These are phyloP conservation scores for Dendronephthya gigantea DNA, from an alignment of 64 coral and sea anemone species.

Conservation along the genomic window DNA sequence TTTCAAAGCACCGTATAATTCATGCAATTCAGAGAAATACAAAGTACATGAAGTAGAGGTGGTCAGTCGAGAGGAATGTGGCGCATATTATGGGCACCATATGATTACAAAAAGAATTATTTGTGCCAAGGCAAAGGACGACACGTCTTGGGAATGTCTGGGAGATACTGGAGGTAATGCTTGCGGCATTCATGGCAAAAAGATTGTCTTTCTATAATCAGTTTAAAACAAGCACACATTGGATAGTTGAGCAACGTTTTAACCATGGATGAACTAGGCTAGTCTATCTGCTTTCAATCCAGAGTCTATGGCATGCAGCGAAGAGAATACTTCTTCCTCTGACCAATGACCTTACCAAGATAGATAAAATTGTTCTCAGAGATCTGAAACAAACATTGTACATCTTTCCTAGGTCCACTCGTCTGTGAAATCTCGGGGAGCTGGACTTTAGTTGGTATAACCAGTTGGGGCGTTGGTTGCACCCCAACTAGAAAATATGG, in stretches of 20 bases:
- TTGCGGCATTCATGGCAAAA: no score
- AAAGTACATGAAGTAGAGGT: background rate
- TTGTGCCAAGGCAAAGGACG: background rate
- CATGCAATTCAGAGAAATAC: background rate
- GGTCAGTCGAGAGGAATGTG: background rate
- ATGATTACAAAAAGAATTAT: background rate
- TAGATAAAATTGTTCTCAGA: no score
- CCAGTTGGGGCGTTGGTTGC: background rate
- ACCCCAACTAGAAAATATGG: background rate
- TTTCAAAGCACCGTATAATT: background rate
- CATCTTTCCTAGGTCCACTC: background rate
- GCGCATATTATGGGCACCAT: background rate
- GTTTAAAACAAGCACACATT: no score
- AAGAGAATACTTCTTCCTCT: no score
- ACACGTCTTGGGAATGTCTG: background rate
- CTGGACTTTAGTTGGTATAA: background rate
- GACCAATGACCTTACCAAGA: no score
- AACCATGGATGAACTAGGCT: no score
- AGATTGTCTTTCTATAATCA: no score
- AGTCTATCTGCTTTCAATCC: no score
- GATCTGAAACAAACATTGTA: background rate
- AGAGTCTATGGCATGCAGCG: no score
- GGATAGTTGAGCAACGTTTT: no score
- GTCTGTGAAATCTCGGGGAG: background rate
- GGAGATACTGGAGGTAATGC: slow-evolving; percentile 11